Evolutionary conservation across 2,888 invertebrate species (phyloP).

Genomic region (Octonoba sinensis): DNA sequence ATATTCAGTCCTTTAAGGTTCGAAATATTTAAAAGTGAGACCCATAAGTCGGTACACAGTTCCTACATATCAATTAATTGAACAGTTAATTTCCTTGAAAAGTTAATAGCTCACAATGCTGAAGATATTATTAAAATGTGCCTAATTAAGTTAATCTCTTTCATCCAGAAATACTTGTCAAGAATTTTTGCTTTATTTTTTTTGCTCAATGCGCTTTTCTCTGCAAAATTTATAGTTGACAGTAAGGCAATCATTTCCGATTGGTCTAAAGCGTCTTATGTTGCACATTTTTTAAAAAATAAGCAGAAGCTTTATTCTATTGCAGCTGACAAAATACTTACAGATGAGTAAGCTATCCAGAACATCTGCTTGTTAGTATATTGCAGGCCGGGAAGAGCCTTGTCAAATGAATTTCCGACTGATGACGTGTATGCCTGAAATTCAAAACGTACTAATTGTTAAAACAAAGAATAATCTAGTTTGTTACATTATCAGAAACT

Average conservation of each 20-base stretch:
- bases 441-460: neutral
- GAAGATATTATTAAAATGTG: no score
- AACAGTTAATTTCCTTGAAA: no score
- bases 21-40: no score
- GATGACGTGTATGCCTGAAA: constrained; percentile 39
- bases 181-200: neutral
- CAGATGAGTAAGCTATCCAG: constrained; percentile 51
- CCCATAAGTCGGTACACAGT: no score
- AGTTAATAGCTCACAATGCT: no score
- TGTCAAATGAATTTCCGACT: constrained; percentile 7
- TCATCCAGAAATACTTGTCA: no score
- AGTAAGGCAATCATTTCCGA: neutral
- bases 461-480: no score
- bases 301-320: neutral
- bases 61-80: no score
- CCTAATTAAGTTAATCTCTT: no score
- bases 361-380: constrained; percentile 48
- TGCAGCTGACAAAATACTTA: constrained; percentile 3
- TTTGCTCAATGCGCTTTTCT: neutral
- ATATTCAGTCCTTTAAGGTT: no score
- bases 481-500: no score
- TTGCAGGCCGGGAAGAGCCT: constrained; percentile 28
- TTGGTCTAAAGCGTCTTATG: neutral
- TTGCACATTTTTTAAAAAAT: neutral
- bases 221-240: neutral